Evolutionary conservation across 2,888 invertebrate species (phyloP).

Genomic region (Apotomis capreana): DNA sequence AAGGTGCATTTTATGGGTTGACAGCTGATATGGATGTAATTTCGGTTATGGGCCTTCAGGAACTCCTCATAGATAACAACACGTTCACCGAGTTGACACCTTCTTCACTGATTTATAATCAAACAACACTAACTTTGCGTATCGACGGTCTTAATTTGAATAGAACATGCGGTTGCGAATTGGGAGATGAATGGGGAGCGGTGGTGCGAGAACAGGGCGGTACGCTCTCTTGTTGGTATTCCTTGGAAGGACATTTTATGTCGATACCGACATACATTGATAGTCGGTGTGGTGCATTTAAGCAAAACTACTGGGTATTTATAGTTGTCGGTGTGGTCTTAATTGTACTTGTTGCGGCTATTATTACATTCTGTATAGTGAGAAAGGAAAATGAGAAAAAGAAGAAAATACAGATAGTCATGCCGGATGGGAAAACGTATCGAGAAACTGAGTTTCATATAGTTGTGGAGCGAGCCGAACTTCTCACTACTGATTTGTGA

Average conservation of each 20-base stretch:
- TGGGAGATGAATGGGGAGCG: constrained; percentile 70
- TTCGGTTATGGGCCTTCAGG: constrained; percentile 72
- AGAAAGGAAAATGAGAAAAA: constrained; percentile 80
- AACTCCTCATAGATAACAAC: constrained; percentile 85
- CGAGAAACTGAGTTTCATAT: constrained; percentile 94
- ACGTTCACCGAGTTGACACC: constrained; percentile 82
- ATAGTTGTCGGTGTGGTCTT: constrained; percentile 76
- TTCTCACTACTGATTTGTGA: constrained; percentile 90
- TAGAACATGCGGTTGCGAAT: constrained; percentile 83
- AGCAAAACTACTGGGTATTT: constrained; percentile 77
- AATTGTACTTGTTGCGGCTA: constrained; percentile 73
- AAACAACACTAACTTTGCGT: constrained; percentile 80
- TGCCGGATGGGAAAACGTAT: constrained; percentile 92
- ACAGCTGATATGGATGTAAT: constrained; percentile 76
- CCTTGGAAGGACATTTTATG: constrained; percentile 66
- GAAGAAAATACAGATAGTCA: constrained; percentile 87
- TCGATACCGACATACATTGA: constrained; percentile 72
- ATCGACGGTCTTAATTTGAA: constrained; percentile 84
- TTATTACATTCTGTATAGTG: constrained; percentile 76
- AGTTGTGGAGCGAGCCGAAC: constrained; percentile 92
- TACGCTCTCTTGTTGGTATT: constrained; percentile 72
- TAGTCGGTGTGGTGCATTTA: constrained; percentile 72
- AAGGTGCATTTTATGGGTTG: constrained; percentile 86
- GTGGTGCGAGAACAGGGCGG: constrained; percentile 67
- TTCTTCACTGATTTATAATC: constrained; percentile 84